phyloP scores from a whole-genome alignment of 2,113 vertebrate species.

The Eudyptes chrysolophus region DNA sequence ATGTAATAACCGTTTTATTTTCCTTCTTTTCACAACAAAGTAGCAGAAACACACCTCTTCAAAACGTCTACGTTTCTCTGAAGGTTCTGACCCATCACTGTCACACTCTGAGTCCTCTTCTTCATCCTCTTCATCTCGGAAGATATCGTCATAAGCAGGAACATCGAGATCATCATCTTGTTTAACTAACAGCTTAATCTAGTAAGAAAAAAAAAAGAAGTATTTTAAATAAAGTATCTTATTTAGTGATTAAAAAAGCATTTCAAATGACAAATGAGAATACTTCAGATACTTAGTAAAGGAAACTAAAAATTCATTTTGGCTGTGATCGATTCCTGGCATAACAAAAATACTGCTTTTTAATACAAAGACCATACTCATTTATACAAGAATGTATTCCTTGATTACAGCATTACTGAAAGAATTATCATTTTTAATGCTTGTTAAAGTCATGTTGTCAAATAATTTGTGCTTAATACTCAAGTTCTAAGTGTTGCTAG shows the following conservation, averaged over 20 bases:
- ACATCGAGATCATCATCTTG: slow-evolving; percentile 91
- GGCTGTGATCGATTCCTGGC: neutral
- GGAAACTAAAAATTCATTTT: neutral
- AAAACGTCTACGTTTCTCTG: slow-evolving; percentile 88
- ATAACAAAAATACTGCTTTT: neutral
- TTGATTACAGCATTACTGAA: neutral
- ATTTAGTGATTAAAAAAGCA: neutral
- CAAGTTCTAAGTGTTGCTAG: neutral
- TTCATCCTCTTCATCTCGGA: slow-evolving; percentile 87
- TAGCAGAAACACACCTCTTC: slow-evolving; percentile 80
- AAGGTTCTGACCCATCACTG: slow-evolving; percentile 86
- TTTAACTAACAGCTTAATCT: slow-evolving; percentile 95
- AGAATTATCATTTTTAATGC: neutral
- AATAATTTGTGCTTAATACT: neutral
- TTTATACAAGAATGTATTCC: neutral
- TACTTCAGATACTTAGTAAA: neutral
- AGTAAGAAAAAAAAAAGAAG: neutral
- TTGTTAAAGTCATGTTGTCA: neutral
- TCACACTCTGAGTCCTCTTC: slow-evolving; percentile 85
- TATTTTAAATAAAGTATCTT: neutral
- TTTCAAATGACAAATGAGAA: neutral
- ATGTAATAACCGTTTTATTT: neutral
- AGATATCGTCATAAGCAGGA: slow-evolving; percentile 94
- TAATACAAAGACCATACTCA: neutral
- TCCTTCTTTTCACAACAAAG: neutral